Base-by-base conservation (phyloP, 2,888 invertebrate genomes). In the Prosopocoilus inquinatus region DNA sequence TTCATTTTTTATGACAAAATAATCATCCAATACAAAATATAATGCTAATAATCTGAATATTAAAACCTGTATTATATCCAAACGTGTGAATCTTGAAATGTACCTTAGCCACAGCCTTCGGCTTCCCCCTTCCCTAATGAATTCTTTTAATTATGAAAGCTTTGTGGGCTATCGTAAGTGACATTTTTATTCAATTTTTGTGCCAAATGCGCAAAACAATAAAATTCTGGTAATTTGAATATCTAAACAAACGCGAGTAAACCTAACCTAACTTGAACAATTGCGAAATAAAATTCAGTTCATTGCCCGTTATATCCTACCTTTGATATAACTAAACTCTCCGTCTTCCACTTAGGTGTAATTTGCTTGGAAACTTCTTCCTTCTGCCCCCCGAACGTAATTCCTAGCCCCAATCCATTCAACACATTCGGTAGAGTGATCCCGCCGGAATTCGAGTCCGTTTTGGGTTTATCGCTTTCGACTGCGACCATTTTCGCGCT, bases 311-410 rank as follows among this genome's bases (percentile, higher is more conserved):
- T n/a, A 56, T 48, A 39, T 60, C 66, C 63, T 61, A 71, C 72
- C 64, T 69, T 68, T 5, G 76, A 69, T 5, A 73, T 63, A 28
- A 57, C 34, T 16, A 65, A 57, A 39, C 50, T 60, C 39, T 75
- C 75, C 35, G 66, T 68, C 64, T 81, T 82, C 82, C 82, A 82
- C 62, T 80, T 81, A 33, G 80, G 80, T 43, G 71, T 59, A 11
- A 67, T 48, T 41, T 70, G 67, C 36, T 73, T 66, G 12, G 65
- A 61, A 33, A 64, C 64, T 53, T 71, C 73, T 20, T 64, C 67
- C 57, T 70, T 71, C 20, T 28, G 20, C 16, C 61, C 59, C 9
- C 57, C 61, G 33, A 68, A 71, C 13, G 77, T 70, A 61, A 74
- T 79, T 15, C 75, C 73, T 5, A 28, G 20, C 58, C 77, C 73